Base-by-base conservation (phyloP, 2,888 invertebrate genomes). In the Elmis aenea region DNA sequence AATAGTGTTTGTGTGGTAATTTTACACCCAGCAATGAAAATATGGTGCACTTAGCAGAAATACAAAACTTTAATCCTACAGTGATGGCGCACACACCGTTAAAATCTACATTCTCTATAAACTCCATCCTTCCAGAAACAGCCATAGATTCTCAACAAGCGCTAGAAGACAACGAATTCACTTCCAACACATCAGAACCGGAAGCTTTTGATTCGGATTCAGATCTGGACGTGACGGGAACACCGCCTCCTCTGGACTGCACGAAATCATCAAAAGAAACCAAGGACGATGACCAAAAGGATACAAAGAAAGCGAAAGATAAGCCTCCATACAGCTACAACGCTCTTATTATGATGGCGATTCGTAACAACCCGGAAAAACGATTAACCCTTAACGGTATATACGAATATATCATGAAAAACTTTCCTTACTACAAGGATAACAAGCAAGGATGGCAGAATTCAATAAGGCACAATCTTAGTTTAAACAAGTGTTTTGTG, bases 361-460 rank as follows among this genome's bases (percentile, higher is more conserved):
- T 95, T 43, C 73, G 93, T 9, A 86, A 89, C 64, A 91, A 90
- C 59, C 84, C 88, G 0, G 93, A 94, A 58, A 92, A 92, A 61
- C 73, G 92, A 15, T 75, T 94, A 12, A 96, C 96, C 0, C 73
- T 96, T 1, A 96, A 94, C 68, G 95, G 95, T 29, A 96, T 97
- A 57, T 96, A 97, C 73, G 94, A 95, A 69, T 99, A 93, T 69
- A 99, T 99, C 48, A 96, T 96, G 91, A 85, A 85, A 52, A 92
- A 95, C 66, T 99, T 96, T 62, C 97, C 97, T 0, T 99, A 96
- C 67, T 99, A 99, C 67, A 80, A 90, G 36, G 92, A 97, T 67
- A 96, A 96, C 67, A 95, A 94, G 56, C 95, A 96, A 61, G 97
- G 97, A 14, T 99, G 99, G 99, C 99, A 99, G 71, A 99, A 99